phyloP scores from a whole-genome alignment of 1,140 invertebrate species.

The Thrips palmi region DNA sequence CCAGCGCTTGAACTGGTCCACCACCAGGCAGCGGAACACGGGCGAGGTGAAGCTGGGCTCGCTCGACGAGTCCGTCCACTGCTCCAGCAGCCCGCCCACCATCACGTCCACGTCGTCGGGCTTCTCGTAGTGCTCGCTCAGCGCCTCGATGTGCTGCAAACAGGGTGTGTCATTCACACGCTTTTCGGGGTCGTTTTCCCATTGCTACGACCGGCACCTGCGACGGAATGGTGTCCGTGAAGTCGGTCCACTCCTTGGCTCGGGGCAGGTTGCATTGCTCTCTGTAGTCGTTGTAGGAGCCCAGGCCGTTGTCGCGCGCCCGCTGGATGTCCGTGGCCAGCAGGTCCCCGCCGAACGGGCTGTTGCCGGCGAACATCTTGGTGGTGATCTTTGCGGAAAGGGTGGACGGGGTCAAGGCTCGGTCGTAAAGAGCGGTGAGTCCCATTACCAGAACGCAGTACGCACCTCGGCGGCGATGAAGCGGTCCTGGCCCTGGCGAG shows the following conservation, averaged over 20 bases:
- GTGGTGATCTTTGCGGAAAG: constrained; percentile 13
- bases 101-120: constrained; percentile 85
- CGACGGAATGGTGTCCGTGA: constrained; percentile 13
- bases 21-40: too few relatives aligned
- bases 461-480: constrained; percentile 44
- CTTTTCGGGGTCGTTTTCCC: too few relatives aligned
- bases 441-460: too few relatives aligned
- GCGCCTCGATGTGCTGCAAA: too few relatives aligned
- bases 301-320: constrained; percentile 74
- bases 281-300: constrained; percentile 59
- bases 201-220: too few relatives aligned
- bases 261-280: constrained; percentile 54
- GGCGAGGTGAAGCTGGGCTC: too few relatives aligned
- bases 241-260: constrained; percentile 32
- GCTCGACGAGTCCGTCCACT: too few relatives aligned
- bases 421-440: too few relatives aligned
- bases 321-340: constrained; percentile 73
- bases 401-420: too few relatives aligned
- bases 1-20: too few relatives aligned
- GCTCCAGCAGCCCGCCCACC: constrained; percentile 75
- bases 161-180: too few relatives aligned
- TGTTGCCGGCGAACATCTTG: constrained; percentile 41
- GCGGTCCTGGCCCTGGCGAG: constrained; percentile 42
- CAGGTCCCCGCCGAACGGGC: constrained; percentile 63
- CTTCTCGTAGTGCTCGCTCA: constrained; percentile 49